These are phyloP conservation scores for Apostichopus californicus DNA, from an alignment of 35 echinoderm and acorn worm genomes.

Conservation along the genomic window DNA sequence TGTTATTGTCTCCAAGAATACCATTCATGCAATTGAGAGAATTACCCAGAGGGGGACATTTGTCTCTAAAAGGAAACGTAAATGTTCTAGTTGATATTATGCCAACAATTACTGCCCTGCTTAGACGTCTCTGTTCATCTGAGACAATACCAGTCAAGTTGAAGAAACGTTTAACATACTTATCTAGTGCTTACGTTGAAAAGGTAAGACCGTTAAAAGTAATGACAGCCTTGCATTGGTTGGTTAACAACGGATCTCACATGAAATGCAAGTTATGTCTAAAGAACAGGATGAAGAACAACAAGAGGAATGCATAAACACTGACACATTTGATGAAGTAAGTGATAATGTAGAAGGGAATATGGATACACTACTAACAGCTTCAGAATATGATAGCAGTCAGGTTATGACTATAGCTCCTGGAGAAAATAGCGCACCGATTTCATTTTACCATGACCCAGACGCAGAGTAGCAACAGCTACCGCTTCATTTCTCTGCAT, in stretches of 20 bases:
- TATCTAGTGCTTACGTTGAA: not conserved
- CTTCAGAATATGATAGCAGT: slow-evolving; percentile 8
- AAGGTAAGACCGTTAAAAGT: not conserved
- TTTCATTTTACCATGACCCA: slow-evolving; percentile 1
- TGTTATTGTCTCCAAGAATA: not conserved
- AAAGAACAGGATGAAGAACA: not conserved
- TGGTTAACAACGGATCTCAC: not conserved
- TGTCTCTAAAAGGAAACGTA: slow-evolving; percentile 17
- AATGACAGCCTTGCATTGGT: not conserved
- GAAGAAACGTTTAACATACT: not conserved
- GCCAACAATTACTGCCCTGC: not conserved
- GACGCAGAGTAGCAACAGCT: slow-evolving; percentile 21
- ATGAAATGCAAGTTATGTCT: not conserved
- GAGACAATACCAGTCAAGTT: slow-evolving; percentile 31
- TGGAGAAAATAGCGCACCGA: not conserved
- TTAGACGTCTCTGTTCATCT: not conserved
- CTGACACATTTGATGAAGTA: slow-evolving; percentile 6
- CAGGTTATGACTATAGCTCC: slow-evolving; percentile 1
- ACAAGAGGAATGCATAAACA: no score
- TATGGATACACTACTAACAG: slow-evolving; percentile 18
- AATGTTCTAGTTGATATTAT: slow-evolving; percentile 7
- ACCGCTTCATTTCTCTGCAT: slow-evolving; percentile 16
- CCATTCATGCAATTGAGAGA: slow-evolving; percentile 27
- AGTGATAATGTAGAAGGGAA: not conserved
- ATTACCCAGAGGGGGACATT: not conserved